Evolutionary conservation across 2,797 vertebrate genomes (phyloP), one percentile per base, ranked within the genome.

Genomic region (Carduelis carduelis): DNA sequence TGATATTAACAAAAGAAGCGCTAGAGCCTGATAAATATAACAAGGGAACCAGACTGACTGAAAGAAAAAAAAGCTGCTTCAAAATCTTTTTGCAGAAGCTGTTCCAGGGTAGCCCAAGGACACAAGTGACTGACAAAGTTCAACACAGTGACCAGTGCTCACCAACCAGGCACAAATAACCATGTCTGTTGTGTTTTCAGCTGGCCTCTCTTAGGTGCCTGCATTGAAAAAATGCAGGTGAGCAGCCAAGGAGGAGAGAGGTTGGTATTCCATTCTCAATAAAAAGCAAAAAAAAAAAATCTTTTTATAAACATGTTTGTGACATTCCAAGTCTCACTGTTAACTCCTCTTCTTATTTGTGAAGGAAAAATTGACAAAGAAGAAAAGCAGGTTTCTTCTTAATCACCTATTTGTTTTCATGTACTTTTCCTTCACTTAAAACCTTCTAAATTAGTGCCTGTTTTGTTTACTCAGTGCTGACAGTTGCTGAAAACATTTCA

Each of bases 121-220:
- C 1, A 21, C 0, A 19, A 71, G 21, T 9, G 49, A 60, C 61
- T 65, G 44, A 43, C 30, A 41, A 65, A 84, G 26, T 66, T 86
- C 72, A 81, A 26, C 28, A 20, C 2, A 41, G 17, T 35, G 64
- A 74, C 46, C n/a, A 61, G 2, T 50, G 20, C 16, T 39, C 37
- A 37, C 17, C 17, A 74, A 10, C 0, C 0, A 2, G 39, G 32
- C 10, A 24, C 3, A n/a, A 19, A 32, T 41, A 90, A 53, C 11
- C 11, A 22, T 12, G 39, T 41, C 32, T 53, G 63, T 14, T 65
- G 16, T 53, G 50, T 20, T 83, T 74, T 46, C 59, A 70, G 5
- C 32, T 66, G n/a, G 27, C 32, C 35, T 65, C 57, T 86, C 56
- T 47, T 34, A 41, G 65, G 23, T 23, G 37, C 4, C 14, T 43